Percentiles rank a stretch among this genome's conserved stretches.
Conservation (phyloP, 2,113 vertebrate genomes). For the Corydoras sp. region DNA sequence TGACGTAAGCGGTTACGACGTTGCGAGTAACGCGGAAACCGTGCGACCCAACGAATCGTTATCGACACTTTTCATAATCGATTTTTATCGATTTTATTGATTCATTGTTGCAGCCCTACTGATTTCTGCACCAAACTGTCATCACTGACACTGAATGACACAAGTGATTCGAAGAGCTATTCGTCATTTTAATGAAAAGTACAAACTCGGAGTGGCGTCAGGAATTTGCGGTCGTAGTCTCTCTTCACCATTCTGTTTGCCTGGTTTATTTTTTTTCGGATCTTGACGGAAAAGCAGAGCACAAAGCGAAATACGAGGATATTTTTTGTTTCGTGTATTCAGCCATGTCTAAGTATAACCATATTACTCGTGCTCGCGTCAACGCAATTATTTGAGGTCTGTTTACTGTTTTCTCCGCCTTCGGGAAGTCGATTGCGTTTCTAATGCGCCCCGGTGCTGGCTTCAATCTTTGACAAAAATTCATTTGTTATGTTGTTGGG, state of each 20-base stretch:
- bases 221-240: conserved; percentile 20
- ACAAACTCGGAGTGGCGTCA: conserved; percentile 33
- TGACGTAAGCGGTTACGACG: no score
- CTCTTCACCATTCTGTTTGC: conserved; percentile 6
- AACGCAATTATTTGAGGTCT: conserved; percentile 11
- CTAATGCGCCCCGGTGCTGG: background rate
- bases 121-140: conserved; percentile 47
- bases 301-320: no score
- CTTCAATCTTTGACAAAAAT: conserved; percentile 2
- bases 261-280: background rate
- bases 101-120: background rate
- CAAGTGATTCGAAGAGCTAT: conserved; percentile 42
- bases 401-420: conserved; percentile 3
- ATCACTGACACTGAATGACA: conserved; percentile 48
- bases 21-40: no score
- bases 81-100: no score
- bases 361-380: conserved; percentile 11
- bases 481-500: conserved; percentile 11
- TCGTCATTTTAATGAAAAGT: conserved; percentile 46
- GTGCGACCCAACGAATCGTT: no score
- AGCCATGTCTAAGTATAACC: conserved; percentile 14
- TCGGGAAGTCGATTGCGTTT: background rate
- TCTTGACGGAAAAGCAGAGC: background rate
- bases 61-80: no score
- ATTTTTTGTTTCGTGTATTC: background rate